These are phyloP conservation scores for Tipula confusa DNA, from an alignment of 2,888 invertebrate genomes.

Conservation along the genomic window DNA sequence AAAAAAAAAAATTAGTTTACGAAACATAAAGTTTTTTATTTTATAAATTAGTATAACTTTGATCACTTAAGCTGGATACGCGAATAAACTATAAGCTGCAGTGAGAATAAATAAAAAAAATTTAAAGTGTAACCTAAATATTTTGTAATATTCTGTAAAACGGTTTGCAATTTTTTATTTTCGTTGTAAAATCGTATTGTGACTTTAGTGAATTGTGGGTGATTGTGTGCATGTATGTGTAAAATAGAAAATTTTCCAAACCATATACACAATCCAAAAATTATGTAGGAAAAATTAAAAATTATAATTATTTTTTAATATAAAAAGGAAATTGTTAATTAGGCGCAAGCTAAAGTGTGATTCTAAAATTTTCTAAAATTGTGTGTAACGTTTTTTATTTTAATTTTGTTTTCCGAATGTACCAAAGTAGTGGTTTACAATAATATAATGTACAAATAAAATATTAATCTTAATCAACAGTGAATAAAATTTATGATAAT, in stretches of 20 bases:
- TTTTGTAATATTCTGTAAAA: neutral
- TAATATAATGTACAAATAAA: neutral
- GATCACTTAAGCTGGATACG: neutral
- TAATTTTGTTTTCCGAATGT: neutral
- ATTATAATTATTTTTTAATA: neutral
- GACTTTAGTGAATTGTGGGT: neutral
- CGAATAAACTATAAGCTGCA: neutral
- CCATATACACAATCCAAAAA: neutral
- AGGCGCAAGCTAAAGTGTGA: neutral
- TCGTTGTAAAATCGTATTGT: neutral
- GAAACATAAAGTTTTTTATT: neutral
- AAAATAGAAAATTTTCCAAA: neutral
- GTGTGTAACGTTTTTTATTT: neutral
- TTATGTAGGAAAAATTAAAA: neutral
- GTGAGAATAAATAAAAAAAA: neutral
- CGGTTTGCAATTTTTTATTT: neutral
- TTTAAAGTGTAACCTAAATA: neutral
- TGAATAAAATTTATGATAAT: slow-evolving; percentile 12
- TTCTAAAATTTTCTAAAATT: neutral
- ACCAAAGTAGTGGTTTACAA: neutral
- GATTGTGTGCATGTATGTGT: neutral
- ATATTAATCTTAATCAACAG: slow-evolving; percentile 1
- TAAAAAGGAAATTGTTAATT: neutral
- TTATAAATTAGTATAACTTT: slow-evolving; percentile 25
- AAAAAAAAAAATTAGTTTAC: neutral